Percentiles rank a stretch among this genome's conserved stretches.
Conservation (phyloP, 2,113 vertebrate species). For the Corythoichthys intestinalis region DNA sequence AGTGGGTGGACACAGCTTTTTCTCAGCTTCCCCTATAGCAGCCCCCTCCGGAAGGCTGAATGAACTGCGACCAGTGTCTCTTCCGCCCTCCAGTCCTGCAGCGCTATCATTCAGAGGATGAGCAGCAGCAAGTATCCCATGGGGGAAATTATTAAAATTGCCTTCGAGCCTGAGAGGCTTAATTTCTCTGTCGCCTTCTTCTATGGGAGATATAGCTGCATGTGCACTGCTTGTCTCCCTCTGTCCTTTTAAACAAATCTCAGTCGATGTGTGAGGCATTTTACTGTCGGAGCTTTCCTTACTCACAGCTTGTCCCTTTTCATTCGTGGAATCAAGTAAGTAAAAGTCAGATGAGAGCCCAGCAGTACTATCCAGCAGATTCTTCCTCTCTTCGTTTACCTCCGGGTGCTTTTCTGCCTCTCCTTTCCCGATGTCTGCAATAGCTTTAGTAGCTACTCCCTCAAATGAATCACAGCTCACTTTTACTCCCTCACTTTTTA, state of each 20-base stretch:
- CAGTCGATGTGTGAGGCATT: conserved; percentile 65
- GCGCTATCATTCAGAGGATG: conserved; percentile 54
- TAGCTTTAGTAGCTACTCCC: conserved; percentile 41
- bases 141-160: conserved; percentile 42
- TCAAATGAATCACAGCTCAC: conserved; percentile 51
- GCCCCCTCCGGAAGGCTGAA: conserved; percentile 58
- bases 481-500: conserved; percentile 65
- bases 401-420: conserved; percentile 20
- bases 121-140: conserved; percentile 42
- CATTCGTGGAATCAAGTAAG: conserved; percentile 52
- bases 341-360: conserved; percentile 47
- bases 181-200: conserved; percentile 52
- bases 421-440: conserved; percentile 39
- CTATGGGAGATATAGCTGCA: conserved; percentile 36
- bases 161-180: conserved; percentile 42
- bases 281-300: conserved; percentile 53
- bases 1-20: conserved; percentile 57
- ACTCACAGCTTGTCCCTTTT: conserved; percentile 41
- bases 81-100: conserved; percentile 44
- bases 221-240: conserved; percentile 34
- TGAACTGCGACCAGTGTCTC: conserved; percentile 55
- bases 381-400: conserved; percentile 32
- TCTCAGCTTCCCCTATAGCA: conserved; percentile 53
- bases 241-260: conserved; percentile 47
- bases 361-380: conserved; percentile 31